These are phyloP conservation scores for Paralichthys olivaceus DNA, from an alignment of 2,113 vertebrate species.

Conservation along the genomic window DNA sequence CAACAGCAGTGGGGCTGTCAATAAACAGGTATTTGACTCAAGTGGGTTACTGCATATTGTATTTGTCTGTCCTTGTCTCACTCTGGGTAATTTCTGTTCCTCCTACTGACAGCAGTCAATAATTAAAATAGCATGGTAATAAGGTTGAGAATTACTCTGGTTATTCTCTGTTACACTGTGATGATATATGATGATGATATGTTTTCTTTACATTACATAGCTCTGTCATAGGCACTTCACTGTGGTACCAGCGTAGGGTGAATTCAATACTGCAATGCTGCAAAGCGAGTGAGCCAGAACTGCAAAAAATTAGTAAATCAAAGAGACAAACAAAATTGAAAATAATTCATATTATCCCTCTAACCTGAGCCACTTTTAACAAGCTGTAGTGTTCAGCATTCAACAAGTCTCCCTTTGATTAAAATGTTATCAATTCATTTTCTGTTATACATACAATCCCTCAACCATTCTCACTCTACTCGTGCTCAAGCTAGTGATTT, in stretches of 20 bases:
- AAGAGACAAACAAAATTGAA: slow-evolving; percentile 17
- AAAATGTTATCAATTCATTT: slow-evolving; percentile 30
- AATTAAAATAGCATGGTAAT: too few relatives aligned
- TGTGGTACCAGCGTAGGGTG: slow-evolving; percentile 15
- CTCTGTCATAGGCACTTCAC: slow-evolving; percentile 28
- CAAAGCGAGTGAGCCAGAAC: neutral
- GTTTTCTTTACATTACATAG: slow-evolving; percentile 3
- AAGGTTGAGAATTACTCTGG: neutral
- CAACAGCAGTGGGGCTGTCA: too few relatives aligned
- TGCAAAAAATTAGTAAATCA: slow-evolving; percentile 27
- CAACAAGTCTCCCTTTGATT: slow-evolving; percentile 16
- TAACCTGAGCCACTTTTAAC: neutral
- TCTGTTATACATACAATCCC: slow-evolving; percentile 14
- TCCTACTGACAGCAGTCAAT: neutral
- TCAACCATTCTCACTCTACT: slow-evolving; percentile 22
- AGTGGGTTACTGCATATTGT: neutral
- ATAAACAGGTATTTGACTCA: too few relatives aligned
- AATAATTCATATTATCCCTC: slow-evolving; percentile 16
- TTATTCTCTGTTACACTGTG: neutral
- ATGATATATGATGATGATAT: neutral
- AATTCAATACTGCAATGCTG: slow-evolving; percentile 8
- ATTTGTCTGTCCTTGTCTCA: neutral
- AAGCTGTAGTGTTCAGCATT: slow-evolving; percentile 1
- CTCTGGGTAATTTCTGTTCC: too few relatives aligned
- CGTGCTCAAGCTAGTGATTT: slow-evolving; percentile 53